Evolutionary conservation across 2,113 vertebrate species (phyloP), one percentile per base, ranked within the genome.

Genomic region (Paralichthys olivaceus): DNA sequence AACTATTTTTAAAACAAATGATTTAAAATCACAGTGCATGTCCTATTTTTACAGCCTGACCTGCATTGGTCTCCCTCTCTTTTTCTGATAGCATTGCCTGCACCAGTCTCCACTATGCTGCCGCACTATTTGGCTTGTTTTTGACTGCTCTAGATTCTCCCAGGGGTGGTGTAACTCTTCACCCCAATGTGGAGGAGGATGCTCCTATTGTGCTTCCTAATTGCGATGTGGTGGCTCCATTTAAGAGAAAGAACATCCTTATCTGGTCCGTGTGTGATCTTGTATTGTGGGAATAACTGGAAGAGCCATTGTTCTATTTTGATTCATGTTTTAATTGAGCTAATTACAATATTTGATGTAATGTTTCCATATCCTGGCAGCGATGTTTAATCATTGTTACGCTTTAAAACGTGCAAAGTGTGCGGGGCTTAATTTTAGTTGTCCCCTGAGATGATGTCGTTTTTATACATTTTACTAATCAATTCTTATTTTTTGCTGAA

Each of bases 161-260:
- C 93, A 32, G 22, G 91, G 88, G 93, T 81, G 83, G 55, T 85
- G 86, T 91, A 92, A 93, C 90, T 92, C 89, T 89, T 92, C 89
- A 92, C 89, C 90, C 87, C 87, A 80, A 81, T 89, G 83, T 92
- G 90, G 84, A 92, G 90, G 87, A 92, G 91, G 92, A 93, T 93
- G 92, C 93, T 94, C 86, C 92, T 92, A 94, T 93, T 94, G 92
- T 95, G 89, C 91, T 95, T 94, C 92, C 93, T 93, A 93, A 95
- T 94, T 93, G 89, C 92, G 90, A 91, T 91, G 90, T 92, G 91
- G 87, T 93, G 90, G 90, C 93, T 93, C 90, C 90, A 94, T 94
- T 94, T 91, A 91, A 86, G 83, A 86, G 84, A 88, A 85, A 91
- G 83, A 84, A 89, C 87, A 85, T 83, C 79, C 79, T 82, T 77